These are phyloP conservation scores for Lerema accius DNA, from an alignment of 1,140 invertebrate genomes.

Conservation along the genomic window DNA sequence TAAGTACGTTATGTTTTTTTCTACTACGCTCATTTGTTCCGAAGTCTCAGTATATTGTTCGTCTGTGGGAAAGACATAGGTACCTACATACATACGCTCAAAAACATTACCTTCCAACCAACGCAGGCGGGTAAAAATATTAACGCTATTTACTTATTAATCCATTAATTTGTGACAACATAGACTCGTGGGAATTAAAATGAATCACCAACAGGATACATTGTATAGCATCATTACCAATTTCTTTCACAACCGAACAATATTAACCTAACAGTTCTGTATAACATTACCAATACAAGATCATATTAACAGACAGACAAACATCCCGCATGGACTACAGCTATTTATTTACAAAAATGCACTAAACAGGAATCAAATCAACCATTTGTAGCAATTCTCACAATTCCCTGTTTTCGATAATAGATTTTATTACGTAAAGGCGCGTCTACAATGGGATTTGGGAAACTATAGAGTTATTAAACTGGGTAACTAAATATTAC, in stretches of 20 bases:
- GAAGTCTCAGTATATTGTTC: too few species aligned
- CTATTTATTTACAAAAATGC: constrained; percentile 54
- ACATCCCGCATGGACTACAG: constrained; percentile 60
- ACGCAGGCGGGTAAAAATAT: too few species aligned
- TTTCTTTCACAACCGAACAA: background rate
- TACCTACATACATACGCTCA: too few species aligned
- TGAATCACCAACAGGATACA: background rate
- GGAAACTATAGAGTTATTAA: too few species aligned
- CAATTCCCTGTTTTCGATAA: constrained; percentile 48
- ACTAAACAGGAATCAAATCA: constrained; percentile 56
- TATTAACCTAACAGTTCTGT: background rate
- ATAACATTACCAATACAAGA: background rate
- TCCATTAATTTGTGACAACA: too few species aligned
- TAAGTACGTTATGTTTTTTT: too few species aligned
- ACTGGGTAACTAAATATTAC: too few species aligned
- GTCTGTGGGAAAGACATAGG: too few species aligned
- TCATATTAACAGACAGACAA: constrained; percentile 42
- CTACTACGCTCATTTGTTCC: too few species aligned
- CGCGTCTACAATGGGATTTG: constrained; percentile 30
- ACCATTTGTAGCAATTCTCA: constrained; percentile 58
- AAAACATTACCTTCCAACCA: too few species aligned
- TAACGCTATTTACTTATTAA: too few species aligned
- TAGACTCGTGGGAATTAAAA: background rate
- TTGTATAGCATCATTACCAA: background rate
- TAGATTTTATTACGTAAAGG: constrained; percentile 53